Evolutionary conservation across 2,797 vertebrate genomes (phyloP).

Genomic region (Discoglossus pictus): DNA sequence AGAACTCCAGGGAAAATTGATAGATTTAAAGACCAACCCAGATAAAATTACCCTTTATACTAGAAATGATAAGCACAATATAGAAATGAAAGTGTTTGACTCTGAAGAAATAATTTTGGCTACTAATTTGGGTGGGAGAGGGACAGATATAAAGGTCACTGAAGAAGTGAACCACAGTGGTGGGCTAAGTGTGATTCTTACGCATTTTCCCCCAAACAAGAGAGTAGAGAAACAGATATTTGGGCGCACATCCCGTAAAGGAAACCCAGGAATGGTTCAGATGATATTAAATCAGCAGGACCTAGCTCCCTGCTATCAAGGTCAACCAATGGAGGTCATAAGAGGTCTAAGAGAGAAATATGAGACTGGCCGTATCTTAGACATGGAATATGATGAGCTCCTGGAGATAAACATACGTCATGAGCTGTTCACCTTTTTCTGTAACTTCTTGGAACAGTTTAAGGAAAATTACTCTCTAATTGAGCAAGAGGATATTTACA

Average conservation of each 20-base stretch:
- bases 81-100: slow-evolving; percentile 36
- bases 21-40: background rate
- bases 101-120: slow-evolving; percentile 61
- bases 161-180: slow-evolving; percentile 56
- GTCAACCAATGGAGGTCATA: slow-evolving; percentile 52
- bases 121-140: slow-evolving; percentile 68
- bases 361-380: slow-evolving; percentile 40
- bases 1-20: slow-evolving; percentile 15
- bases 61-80: slow-evolving; percentile 61
- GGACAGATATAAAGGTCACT: slow-evolving; percentile 60
- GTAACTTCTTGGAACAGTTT: background rate
- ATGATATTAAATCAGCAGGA: slow-evolving; percentile 52
- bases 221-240: slow-evolving; percentile 61
- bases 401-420: slow-evolving; percentile 44
- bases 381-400: slow-evolving; percentile 52
- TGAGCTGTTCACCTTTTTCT: slow-evolving; percentile 51
- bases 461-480: slow-evolving; percentile 31
- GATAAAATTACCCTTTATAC: slow-evolving; percentile 55
- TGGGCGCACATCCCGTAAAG: slow-evolving; percentile 65
- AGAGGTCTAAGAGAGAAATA: slow-evolving; percentile 44
- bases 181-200: slow-evolving; percentile 66
- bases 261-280: slow-evolving; percentile 62
- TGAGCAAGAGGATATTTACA: slow-evolving; percentile 28
- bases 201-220: slow-evolving; percentile 63
- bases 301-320: slow-evolving; percentile 24